Evolutionary conservation across 1,140 invertebrate species (phyloP), one percentile per base, ranked within the genome.

Genomic region (Bombus affinis): DNA sequence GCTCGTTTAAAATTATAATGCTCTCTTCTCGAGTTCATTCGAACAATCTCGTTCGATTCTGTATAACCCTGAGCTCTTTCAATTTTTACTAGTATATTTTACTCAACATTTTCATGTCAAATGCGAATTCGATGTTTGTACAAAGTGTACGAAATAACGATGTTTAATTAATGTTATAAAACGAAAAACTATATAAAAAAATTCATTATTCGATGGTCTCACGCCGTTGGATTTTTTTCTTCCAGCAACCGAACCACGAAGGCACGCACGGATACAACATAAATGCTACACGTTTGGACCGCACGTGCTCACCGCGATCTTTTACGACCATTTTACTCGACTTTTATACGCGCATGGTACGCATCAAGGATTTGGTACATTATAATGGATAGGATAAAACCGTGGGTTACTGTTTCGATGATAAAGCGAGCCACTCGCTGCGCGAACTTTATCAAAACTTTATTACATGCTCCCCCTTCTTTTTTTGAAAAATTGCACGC

Each of bases 361-460:
- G 44, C 42, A 42, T 57, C 53, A 47, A 80, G 68, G 83, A 85
- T 85, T 80, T 72, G 59, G 53, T 85, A 57, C 42, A 47, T 85
- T 62, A 77, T 85, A 72, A 73, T 39, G 42, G 68, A 68, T 37
- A 65, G 76, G 68, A 80, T 85, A 80, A 85, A 80, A 72, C 66
- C 25, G 53, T 37, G 73, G 81, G 44, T 83, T 77, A 77, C 35
- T 12, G 57, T 85, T 80, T 25, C 42, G 57, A 85, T 85, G 77
- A 80, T 85, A 85, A 80, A 85, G 66, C 68, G 68, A 59, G 76
- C 66, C 39, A 44, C 53, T 47, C 42, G 42, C 68, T 57, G 57
- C 66, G 66, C 53, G 42, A 85, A 80, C 32, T 85, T 85, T 78
- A 85, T 85, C 76, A 80, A 80, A 85, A 80, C 83, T 85, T 85